Evolutionary conservation across 2,888 invertebrate genomes (phyloP), one percentile per base, ranked within the genome.

Genomic region (Lasioglossum figueresi): DNA sequence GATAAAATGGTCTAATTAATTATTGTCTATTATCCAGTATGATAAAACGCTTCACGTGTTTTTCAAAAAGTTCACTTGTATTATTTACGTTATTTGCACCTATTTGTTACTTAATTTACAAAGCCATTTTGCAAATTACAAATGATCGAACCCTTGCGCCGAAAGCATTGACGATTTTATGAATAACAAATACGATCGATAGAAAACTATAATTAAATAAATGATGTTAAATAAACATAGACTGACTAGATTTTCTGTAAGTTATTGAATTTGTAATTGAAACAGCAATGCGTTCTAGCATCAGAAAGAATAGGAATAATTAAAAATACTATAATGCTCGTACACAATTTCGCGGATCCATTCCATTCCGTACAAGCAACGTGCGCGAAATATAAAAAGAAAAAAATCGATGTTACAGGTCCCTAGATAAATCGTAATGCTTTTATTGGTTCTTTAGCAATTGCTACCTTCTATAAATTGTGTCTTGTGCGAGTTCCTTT

Each of bases 391-490:
- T 27, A 71, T 59, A 68, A 73, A 31, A 59, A 31, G 27, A 66
- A 34, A n/a, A n/a, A 34, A n/a, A 40, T 43, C n/a, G 43, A 56
- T 68, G 43, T 73, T 56, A 27, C 68, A 52, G 66, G 34, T 52
- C 75, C 14, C 73, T 52, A 31, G 70, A 75, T 75, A 72, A 82
- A 83, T 82, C 82, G 82, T 52, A 68, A 48, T 56, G 66, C 23
- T 16, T 76, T 76, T 63, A 82, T 76, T 66, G 66, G 37, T 68
- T 68, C 72, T 56, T 78, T 45, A 52, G 81, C 81, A 71, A 71
- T 81, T 43, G 27, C 59, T 34, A 72, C 43, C 56, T 78, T 72
- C 75, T 34, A 76, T 72, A 83, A 83, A 83, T 79, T 79, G 71
- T 27, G 48, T 71, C 70, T 73, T 59, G 59, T 63, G 75, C 76